Evolutionary conservation across 2,797 vertebrate species (phyloP).

Genomic region (Tragopan temminckii): DNA sequence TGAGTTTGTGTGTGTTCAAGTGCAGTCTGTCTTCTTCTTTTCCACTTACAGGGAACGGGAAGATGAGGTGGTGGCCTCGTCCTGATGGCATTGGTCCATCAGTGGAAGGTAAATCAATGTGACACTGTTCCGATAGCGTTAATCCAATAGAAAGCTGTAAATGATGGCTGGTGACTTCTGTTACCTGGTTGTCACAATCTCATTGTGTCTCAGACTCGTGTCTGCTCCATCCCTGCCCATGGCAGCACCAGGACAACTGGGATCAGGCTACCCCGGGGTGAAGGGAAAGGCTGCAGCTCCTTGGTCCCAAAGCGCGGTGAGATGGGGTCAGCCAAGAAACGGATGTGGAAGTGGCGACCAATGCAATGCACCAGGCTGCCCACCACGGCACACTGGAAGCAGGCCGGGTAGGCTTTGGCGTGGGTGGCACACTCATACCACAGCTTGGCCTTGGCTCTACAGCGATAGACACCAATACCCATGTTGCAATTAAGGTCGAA

Average conservation of each 20-base stretch:
- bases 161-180: neutral
- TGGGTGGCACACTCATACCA: constrained; percentile 90
- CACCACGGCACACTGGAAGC: constrained; percentile 87
- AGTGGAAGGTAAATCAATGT: no score
- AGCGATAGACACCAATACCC: constrained; percentile 89
- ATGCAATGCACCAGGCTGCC: constrained; percentile 88
- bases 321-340: constrained; percentile 88
- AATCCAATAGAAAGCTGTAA: neutral
- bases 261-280: constrained; percentile 86
- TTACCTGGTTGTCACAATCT: neutral
- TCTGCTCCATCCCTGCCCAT: constrained; percentile 76
- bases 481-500: constrained; percentile 88
- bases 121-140: rapidly evolving
- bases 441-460: constrained; percentile 85
- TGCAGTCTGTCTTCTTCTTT: neutral
- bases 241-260: constrained; percentile 89
- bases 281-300: constrained; percentile 84
- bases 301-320: constrained; percentile 88
- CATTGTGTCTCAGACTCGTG: constrained; percentile 77
- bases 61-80: neutral
- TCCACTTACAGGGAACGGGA: rapidly evolving
- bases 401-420: constrained; percentile 65
- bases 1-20: neutral
- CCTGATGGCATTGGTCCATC: neutral
- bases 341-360: constrained; percentile 83